Conservation (phyloP, 1,140 invertebrate species). For the Atta colombica region DNA sequence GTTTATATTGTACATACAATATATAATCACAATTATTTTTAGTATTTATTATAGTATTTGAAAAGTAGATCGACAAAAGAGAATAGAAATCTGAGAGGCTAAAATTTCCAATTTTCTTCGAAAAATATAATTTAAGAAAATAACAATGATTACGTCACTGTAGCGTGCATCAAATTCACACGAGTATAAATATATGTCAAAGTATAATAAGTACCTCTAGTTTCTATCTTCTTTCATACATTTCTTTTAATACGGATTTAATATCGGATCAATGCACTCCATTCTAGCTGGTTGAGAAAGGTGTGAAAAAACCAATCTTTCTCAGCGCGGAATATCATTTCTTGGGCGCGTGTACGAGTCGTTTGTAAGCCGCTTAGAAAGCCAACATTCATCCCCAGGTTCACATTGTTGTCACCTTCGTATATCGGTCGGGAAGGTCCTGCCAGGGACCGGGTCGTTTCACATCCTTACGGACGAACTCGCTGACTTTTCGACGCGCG, state of each 20-base stretch:
- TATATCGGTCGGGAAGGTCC: conserved; percentile 53
- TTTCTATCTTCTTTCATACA: not conserved
- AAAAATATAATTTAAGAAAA: not conserved
- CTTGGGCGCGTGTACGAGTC: conserved; percentile 81
- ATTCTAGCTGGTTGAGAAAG: conserved; percentile 34
- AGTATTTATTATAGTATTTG: not conserved
- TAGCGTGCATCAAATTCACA: not conserved
- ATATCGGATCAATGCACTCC: conserved; percentile 26
- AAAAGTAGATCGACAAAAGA: not conserved
- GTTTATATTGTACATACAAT: not conserved
- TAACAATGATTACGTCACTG: not conserved
- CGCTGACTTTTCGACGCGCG: conserved; percentile 79
- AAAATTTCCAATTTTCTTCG: not conserved
- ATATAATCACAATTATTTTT: not conserved
- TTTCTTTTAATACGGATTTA: conserved; percentile 26
- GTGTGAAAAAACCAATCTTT: conserved; percentile 55
- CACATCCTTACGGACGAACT: conserved; percentile 72
- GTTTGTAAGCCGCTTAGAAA: conserved; percentile 85
- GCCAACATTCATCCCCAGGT: conserved; percentile 67
- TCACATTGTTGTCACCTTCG: conserved; percentile 66
- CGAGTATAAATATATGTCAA: not conserved
- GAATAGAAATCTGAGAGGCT: not conserved
- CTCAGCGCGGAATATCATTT: conserved; percentile 58
- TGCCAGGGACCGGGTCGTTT: conserved; percentile 72
- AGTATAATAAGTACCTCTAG: not conserved